Evolutionary conservation across 1,140 invertebrate species (phyloP), one percentile per base, ranked within the genome.

Genomic region (Condylostylus longicornis): DNA sequence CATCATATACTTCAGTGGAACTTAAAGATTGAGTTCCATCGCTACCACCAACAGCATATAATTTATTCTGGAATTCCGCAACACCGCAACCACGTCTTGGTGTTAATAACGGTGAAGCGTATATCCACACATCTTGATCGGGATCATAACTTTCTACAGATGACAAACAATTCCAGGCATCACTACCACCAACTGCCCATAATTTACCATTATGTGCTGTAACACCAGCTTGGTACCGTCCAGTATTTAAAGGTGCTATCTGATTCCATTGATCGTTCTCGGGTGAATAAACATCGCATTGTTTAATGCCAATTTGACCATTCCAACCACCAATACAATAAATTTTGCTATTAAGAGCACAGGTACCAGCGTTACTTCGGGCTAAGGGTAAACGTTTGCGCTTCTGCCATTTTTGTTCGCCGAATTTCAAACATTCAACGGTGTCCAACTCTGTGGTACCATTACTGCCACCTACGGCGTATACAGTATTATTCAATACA

Each of bases 281-380:
- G 2, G 77, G 73, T 51, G 75, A 65, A 52, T 74, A 85, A 7
- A 77, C 66, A 57, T 87, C 77, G 63, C 82, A 84, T 42, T 77
- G 72, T 42, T 73, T 73, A 20, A 85, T 72, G 21, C 75, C 79
- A 38, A 65, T 64, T 46, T 85, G 77, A 20, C 79, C 83, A 47
- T 75, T 78, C 72, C 77, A 82, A 19, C 85, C 85, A 21, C 86
- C 85, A 38, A 86, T 68, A 51, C 79, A 79, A 63, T 79, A 41
- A 35, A 86, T 66, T 40, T 72, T 67, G n/a, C 63, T 71, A 45
- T 76, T 68, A 22, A 83, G 47, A 13, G 68, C 70, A 40, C 79
- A 82, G 20, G 84, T 77, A 33, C 79, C 82, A 33, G 72, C 70
- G 63, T 80, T 75, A 43, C 75, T 79, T 43, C 77, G 62, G 4